A percentile compares a stretch with the other conserved stretches of the same genome.
Evolutionary conservation across 2,113 vertebrate genomes (phyloP).

Genomic region (Atherinomorus stipes): DNA sequence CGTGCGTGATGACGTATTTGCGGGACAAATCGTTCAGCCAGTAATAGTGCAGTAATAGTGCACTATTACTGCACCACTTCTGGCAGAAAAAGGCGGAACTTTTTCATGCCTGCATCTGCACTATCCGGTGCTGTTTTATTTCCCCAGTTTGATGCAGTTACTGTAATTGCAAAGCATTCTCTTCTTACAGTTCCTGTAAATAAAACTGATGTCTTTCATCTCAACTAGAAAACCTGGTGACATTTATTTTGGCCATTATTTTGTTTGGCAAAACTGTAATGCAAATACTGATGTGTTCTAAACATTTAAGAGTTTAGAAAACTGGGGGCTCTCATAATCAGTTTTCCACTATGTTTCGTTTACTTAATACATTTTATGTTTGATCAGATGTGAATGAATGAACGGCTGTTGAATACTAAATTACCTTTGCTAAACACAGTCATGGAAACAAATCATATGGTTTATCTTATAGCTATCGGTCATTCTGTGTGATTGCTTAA

Average conservation of each 20-base stretch:
- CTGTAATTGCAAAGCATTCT: not conserved
- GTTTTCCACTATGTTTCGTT: conserved; percentile 34
- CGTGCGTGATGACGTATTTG: too few relatives aligned
- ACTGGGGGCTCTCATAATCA: not conserved
- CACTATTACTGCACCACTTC: too few relatives aligned
- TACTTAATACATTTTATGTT: conserved; percentile 31
- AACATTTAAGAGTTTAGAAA: conserved; percentile 39
- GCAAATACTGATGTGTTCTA: conserved; percentile 8
- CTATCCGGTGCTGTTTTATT: too few relatives aligned
- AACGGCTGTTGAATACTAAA: conserved; percentile 30
- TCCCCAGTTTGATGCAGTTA: too few relatives aligned
- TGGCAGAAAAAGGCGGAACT: too few relatives aligned
- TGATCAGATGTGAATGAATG: conserved; percentile 51
- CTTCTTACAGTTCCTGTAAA: not conserved
- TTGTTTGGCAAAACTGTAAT: not conserved
- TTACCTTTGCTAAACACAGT: conserved; percentile 24
- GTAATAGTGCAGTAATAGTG: too few relatives aligned
- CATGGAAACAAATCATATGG: conserved; percentile 16
- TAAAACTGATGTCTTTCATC: too few relatives aligned
- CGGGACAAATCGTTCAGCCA: too few relatives aligned
- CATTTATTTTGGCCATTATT: conserved; percentile 1
- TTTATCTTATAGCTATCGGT: conserved; percentile 41
- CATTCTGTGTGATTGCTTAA: conserved; percentile 7
- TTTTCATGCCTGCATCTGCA: too few relatives aligned
- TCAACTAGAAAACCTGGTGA: not conserved